phyloP scores from a whole-genome alignment of 1,140 invertebrate species.

The Conus ventricosus region DNA sequence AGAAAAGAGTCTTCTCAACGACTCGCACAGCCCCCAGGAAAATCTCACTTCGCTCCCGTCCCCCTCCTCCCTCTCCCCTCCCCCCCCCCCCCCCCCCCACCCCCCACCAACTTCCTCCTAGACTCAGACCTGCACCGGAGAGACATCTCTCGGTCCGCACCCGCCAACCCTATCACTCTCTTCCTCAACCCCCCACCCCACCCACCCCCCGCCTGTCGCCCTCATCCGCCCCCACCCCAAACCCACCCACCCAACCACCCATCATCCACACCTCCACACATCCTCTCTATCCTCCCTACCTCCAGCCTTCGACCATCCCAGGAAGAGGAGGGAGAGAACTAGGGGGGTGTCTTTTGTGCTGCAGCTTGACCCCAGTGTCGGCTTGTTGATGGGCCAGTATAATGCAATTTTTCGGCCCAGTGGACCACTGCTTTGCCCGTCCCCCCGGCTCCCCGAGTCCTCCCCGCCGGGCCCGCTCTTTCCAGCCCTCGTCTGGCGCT shows the following conservation, averaged over 20 bases:
- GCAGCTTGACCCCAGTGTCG: constrained; percentile 31
- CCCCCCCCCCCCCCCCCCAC: neutral
- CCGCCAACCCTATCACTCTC: neutral
- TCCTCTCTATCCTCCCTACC: neutral
- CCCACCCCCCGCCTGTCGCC: neutral
- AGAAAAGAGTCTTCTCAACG: no score
- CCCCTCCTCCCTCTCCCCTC: neutral
- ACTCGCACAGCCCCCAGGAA: no score
- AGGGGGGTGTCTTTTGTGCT: neutral
- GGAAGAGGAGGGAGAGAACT: no score
- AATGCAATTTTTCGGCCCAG: constrained; percentile 50
- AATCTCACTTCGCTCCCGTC: no score
- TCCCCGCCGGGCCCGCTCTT: neutral
- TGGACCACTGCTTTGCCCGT: constrained; percentile 29
- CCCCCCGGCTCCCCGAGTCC: neutral
- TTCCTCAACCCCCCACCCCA: neutral
- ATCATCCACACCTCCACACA: no score
- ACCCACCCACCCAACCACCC: neutral
- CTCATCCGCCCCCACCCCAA: neutral
- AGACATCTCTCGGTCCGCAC: no score
- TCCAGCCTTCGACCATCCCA: no score
- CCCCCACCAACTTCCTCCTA: neutral
- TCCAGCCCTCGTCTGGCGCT: neutral
- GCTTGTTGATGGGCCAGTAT: constrained; percentile 41
- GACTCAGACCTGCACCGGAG: no score